Evolutionary conservation across 2,888 invertebrate genomes (phyloP).

Genomic region (Rapana venosa): DNA sequence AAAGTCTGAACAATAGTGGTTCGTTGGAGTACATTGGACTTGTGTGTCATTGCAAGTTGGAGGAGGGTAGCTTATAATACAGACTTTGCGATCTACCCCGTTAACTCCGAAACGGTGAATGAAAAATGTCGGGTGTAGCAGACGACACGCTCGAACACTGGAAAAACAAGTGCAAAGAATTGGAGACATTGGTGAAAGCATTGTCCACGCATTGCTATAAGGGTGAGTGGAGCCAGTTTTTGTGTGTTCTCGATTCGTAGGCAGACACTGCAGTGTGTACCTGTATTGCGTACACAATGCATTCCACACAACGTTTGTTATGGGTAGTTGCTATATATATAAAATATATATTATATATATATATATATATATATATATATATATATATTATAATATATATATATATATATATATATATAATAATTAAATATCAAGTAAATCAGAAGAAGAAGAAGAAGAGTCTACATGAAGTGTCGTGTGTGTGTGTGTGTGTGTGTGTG

Average conservation of each 20-base stretch:
- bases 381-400: neutral
- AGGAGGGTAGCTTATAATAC: neutral
- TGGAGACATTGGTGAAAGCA: constrained; percentile 49
- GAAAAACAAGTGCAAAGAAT: constrained; percentile 49
- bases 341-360: too few species aligned
- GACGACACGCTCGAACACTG: constrained; percentile 39
- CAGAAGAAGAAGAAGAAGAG: too few species aligned
- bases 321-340: too few species aligned
- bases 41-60: neutral
- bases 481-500: neutral
- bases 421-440: too few species aligned
- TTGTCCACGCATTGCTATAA: constrained; percentile 49
- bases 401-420: neutral
- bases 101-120: neutral
- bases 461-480: neutral
- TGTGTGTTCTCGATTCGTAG: too few species aligned
- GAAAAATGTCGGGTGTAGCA: constrained; percentile 12
- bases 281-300: too few species aligned
- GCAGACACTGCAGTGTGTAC: too few species aligned
- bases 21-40: too few species aligned
- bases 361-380: too few species aligned
- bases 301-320: too few species aligned
- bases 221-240: constrained; percentile 32
- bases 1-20: too few species aligned
- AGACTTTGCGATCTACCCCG: neutral